Percentiles rank a stretch among this genome's conserved stretches.
These are phyloP conservation scores for Lamprotornis superbus DNA, from an alignment of 2,113 vertebrate genomes.

Conservation along the genomic window DNA sequence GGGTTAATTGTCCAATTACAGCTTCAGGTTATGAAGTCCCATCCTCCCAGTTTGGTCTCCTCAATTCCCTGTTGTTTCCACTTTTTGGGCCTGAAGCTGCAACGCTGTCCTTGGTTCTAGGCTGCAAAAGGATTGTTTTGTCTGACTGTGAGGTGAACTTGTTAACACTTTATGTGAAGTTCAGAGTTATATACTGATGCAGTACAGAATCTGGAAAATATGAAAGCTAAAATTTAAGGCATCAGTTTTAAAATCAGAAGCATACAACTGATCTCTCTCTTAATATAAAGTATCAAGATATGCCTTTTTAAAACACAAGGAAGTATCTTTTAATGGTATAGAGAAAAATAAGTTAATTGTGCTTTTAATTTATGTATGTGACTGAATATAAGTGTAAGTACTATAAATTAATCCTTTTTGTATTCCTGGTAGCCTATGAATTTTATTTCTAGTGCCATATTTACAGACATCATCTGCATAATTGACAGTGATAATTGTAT, in stretches of 20 bases:
- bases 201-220: too few species aligned
- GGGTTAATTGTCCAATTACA: too few species aligned
- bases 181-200: too few species aligned
- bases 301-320: not conserved
- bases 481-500: not conserved
- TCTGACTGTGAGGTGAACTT: too few species aligned
- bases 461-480: not conserved
- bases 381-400: not conserved
- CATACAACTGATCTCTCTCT: not conserved
- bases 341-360: not conserved
- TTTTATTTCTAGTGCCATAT: not conserved
- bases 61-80: too few species aligned
- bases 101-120: too few species aligned
- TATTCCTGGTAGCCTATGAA: not conserved
- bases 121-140: too few species aligned
- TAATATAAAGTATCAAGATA: not conserved
- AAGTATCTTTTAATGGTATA: not conserved
- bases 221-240: too few species aligned
- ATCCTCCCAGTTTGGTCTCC: too few species aligned
- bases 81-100: too few species aligned
- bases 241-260: not conserved
- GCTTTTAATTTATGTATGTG: not conserved
- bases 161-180: too few species aligned
- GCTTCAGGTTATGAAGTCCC: too few species aligned
- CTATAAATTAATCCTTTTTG: not conserved